These are phyloP conservation scores for Coenobita brevimanus DNA, from an alignment of 1,140 invertebrate species.

Conservation along the genomic window DNA sequence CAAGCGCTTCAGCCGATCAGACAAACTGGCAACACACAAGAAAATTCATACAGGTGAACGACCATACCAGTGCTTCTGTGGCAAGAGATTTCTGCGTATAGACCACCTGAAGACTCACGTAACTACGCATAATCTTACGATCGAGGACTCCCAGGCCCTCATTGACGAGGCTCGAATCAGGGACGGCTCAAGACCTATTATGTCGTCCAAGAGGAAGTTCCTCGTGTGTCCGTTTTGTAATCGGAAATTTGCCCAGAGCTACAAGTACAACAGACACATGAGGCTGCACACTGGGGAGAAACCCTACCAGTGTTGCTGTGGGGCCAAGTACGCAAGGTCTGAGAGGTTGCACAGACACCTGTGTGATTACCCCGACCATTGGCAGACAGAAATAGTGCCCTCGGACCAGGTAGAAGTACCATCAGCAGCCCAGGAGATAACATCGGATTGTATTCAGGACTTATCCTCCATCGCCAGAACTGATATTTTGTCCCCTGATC, in stretches of 20 bases:
- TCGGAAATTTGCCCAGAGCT: conserved; percentile 10
- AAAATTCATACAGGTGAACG: conserved; percentile 35
- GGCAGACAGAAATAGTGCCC: too few species aligned
- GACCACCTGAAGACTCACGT: conserved; percentile 39
- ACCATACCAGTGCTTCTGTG: conserved; percentile 33
- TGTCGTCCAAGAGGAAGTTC: neutral
- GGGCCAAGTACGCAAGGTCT: neutral
- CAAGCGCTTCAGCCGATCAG: conserved; percentile 24
- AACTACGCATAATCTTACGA: neutral
- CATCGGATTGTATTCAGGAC: too few species aligned
- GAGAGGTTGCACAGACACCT: conserved; percentile 24
- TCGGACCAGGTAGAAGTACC: too few species aligned
- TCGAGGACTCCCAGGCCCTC: neutral
- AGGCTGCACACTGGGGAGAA: conserved; percentile 13
- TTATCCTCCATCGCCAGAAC: too few species aligned
- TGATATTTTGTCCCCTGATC: too few species aligned
- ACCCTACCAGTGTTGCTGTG: conserved; percentile 19
- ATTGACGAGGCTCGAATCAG: neutral
- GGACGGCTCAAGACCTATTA: neutral
- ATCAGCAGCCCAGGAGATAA: too few species aligned
- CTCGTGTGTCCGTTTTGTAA: neutral
- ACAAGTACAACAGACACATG: conserved; percentile 14
- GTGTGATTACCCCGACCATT: too few species aligned
- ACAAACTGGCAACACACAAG: conserved; percentile 23
- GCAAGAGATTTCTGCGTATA: conserved; percentile 24